Conservation (phyloP, 2,113 vertebrate species). For the Carassius auratus region DNA sequence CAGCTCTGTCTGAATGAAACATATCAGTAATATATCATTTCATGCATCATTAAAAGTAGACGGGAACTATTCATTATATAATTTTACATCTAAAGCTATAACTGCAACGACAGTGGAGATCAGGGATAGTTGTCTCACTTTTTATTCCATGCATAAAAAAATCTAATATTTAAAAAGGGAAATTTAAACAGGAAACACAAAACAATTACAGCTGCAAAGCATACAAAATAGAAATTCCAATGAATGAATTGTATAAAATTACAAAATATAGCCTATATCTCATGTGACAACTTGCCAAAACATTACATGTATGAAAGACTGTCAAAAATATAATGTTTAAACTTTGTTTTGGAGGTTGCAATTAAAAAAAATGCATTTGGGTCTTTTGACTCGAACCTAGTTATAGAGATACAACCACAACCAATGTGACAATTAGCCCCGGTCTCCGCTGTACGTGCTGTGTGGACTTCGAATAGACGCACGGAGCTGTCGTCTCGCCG, state of each 20-base stretch:
- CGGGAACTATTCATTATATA: background rate
- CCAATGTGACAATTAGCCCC: background rate
- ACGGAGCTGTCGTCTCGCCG: slow-evolving; percentile 62
- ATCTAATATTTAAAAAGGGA: no score
- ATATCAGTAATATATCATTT: background rate
- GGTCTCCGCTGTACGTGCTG: background rate
- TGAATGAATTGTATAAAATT: background rate
- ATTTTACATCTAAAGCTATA: background rate
- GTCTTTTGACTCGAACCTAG: background rate
- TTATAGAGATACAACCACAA: background rate
- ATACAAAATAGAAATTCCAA: background rate
- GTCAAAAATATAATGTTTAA: background rate
- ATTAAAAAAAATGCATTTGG: background rate
- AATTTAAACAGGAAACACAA: background rate
- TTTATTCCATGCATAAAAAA: background rate
- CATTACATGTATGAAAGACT: background rate
- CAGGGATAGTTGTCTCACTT: background rate
- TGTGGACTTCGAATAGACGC: slow-evolving; percentile 54
- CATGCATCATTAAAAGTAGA: background rate
- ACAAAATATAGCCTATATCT: background rate
- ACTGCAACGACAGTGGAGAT: background rate
- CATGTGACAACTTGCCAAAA: background rate
- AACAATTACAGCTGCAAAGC: background rate
- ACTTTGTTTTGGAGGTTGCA: background rate
- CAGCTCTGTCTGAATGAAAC: background rate